Conservation (phyloP, 1,140 invertebrate genomes). For the Diorhabda elongata region DNA sequence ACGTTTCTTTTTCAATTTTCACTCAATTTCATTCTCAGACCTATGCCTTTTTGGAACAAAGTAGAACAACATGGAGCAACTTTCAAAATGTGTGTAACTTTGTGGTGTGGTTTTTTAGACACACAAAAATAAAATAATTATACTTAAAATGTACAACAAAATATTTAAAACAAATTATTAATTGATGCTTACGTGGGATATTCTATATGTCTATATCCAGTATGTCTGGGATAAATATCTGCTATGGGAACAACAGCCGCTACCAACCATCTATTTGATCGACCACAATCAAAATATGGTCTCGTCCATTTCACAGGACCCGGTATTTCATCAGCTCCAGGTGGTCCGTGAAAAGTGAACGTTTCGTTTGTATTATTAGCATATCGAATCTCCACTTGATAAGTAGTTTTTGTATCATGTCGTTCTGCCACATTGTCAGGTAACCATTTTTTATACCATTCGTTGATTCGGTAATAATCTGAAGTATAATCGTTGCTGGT, state of each 20-base stretch:
- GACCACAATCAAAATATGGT: constrained; percentile 95
- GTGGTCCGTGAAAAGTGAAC: constrained; percentile 91
- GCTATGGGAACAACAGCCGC: constrained; percentile 90
- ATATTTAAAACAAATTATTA: not conserved
- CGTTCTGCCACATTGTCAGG: constrained; percentile 76
- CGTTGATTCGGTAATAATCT: constrained; percentile 85
- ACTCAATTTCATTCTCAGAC: too few relatives aligned
- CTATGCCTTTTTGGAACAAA: too few relatives aligned
- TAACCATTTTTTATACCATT: constrained; percentile 87
- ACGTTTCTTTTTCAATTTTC: too few relatives aligned
- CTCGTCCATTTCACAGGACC: constrained; percentile 90
- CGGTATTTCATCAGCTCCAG: constrained; percentile 78
- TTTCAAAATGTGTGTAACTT: too few relatives aligned
- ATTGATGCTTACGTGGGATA: constrained; percentile 77
- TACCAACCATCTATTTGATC: constrained; percentile 94
- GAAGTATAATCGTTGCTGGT: constrained; percentile 82
- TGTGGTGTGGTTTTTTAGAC: too few relatives aligned
- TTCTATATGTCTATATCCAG: constrained; percentile 90
- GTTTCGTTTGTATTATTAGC: constrained; percentile 95
- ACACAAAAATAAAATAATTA: too few relatives aligned
- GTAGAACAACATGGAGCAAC: too few relatives aligned
- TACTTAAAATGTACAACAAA: too few relatives aligned
- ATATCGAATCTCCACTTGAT: constrained; percentile 63
- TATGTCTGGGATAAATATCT: constrained; percentile 93
- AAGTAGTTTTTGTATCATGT: constrained; percentile 92